phyloP scores from a whole-genome alignment of 1,140 invertebrate genomes.

The Myzus persicae region DNA sequence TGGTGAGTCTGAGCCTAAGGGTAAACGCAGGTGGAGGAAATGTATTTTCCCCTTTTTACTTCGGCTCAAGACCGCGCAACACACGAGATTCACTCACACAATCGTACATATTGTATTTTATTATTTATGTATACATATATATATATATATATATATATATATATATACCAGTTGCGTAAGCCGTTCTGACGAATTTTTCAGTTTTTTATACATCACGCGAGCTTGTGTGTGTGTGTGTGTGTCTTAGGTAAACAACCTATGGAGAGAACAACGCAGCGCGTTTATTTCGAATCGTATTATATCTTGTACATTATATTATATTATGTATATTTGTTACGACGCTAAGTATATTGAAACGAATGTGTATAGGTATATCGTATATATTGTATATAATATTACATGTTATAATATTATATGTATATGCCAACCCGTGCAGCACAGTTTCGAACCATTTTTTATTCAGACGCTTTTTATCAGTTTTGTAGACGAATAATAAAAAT shows the following conservation, averaged over 20 bases:
- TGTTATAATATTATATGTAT: background rate
- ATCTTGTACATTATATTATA: background rate
- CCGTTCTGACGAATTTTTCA: background rate
- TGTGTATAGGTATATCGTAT: background rate
- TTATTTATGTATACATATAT: background rate
- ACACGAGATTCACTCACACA: conserved; percentile 20
- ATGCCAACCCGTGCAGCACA: background rate
- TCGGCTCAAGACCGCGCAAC: background rate
- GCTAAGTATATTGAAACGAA: background rate
- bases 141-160: background rate
- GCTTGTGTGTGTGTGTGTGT: background rate
- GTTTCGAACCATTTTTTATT: background rate
- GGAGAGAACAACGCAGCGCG: background rate
- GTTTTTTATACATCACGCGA: background rate
- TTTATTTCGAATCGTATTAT: background rate
- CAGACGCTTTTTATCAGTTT: background rate
- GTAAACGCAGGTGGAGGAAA: conserved; percentile 37
- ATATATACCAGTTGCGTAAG: background rate
- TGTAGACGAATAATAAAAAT: conserved; percentile 4
- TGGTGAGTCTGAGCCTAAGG: conserved; percentile 11
- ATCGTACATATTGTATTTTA: conserved; percentile 18
- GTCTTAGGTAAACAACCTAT: background rate
- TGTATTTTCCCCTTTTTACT: background rate
- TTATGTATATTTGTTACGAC: background rate
- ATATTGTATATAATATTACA: background rate